Evolutionary conservation across 1,140 invertebrate genomes (phyloP), one percentile per base, ranked within the genome.

Genomic region (Latrodectus geometricus): DNA sequence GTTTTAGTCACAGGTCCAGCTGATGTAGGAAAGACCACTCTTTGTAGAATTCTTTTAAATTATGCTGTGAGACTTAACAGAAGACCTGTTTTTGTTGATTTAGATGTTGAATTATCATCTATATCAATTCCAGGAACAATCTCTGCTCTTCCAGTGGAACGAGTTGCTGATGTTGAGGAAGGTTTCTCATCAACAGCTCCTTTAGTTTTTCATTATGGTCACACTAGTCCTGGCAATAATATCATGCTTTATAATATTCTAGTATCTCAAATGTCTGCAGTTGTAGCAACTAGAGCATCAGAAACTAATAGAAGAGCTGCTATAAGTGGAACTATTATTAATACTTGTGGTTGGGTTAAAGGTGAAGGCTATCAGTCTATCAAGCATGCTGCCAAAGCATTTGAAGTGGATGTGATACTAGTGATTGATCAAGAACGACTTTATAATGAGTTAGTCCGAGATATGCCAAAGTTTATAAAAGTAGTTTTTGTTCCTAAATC

Each of bases 351-450:
- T 1, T 99, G 97, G 97, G 94, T 99, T 14, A 88, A 89, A 61
- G 76, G 78, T 23, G 79, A 74, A 76, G 92, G 93, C 7, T 93
- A 93, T 86, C 89, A 92, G 66, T 90, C 91, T 35, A 88, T 93
- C 3, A 90, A 92, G 14, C 96, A 98, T 90, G 95, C 96, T 8
- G 97, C 97, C 0, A 94, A 96, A 90, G 95, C 96, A 8, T 99
- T 99, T 92, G 97, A 99, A 93, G 97, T 98, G 4, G 97, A 98
- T 91, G 95, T 98, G 0, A 97, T 99, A 89, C 92, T 99, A 87
- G 98, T 99, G 0, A 90, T 99, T 74, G 98, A 99, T 91, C 98
- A 99, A 91, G 98, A 99, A 91, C 93, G 97, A 89, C 91, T 99
- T 0, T 99, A 97, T 90, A 99, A 96, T 92, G 97, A 99, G 92